Evolutionary conservation across 1,140 invertebrate species (phyloP).

Genomic region (Heliconius hewitsoni): DNA sequence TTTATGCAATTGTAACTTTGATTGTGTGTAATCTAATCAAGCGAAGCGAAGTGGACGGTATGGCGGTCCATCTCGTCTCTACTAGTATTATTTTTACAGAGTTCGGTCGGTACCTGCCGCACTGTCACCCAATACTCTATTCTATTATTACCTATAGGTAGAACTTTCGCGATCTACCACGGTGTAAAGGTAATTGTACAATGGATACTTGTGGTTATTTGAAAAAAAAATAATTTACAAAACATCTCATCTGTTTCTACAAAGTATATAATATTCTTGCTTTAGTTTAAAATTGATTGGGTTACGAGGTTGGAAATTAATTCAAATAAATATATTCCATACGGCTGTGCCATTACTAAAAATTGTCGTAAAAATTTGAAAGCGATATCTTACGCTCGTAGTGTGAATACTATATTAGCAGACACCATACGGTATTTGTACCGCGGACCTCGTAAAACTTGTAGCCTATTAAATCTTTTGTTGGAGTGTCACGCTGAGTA

Average conservation of each 20-base stretch:
- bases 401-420: background rate
- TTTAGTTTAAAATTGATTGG: background rate
- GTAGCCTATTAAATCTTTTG: background rate
- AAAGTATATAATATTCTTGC: background rate
- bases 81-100: slow-evolving; percentile 17
- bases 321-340: background rate
- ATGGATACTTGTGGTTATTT: background rate
- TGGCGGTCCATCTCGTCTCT: slow-evolving; percentile 5
- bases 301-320: background rate
- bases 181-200: slow-evolving; percentile 12
- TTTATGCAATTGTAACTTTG: slow-evolving; percentile 42
- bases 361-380: background rate
- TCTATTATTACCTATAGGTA: slow-evolving; percentile 9
- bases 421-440: background rate
- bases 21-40: slow-evolving; percentile 56
- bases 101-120: slow-evolving; percentile 20
- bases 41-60: slow-evolving; percentile 37
- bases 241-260: background rate
- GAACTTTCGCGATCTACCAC: slow-evolving; percentile 4
- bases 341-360: background rate
- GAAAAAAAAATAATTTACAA: background rate
- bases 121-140: slow-evolving; percentile 22
- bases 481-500: background rate
- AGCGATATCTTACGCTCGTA: background rate
- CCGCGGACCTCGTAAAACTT: background rate